phyloP scores from a whole-genome alignment of 2,113 vertebrate genomes.

The Ivindomyrus marchei region DNA sequence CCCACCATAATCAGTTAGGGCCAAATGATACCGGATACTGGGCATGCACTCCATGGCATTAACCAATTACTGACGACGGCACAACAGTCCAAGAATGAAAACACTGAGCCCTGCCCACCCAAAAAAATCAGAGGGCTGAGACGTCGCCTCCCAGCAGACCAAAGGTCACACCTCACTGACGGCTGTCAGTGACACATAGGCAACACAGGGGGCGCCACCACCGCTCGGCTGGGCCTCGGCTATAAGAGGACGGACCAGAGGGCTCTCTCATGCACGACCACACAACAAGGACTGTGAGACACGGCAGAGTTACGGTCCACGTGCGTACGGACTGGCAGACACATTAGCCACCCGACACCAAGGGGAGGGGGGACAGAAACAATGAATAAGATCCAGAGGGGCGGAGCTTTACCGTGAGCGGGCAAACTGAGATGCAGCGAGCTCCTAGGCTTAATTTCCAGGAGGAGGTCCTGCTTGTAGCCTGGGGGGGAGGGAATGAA shows the following conservation, averaged over 20 bases:
- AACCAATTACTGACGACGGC: neutral
- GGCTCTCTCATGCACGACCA: constrained; percentile 17
- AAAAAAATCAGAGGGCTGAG: neutral
- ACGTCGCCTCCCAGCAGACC: neutral
- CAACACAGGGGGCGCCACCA: neutral
- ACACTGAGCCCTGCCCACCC: neutral
- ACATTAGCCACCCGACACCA: constrained; percentile 39
- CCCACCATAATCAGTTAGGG: neutral
- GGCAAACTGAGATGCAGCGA: constrained; percentile 64
- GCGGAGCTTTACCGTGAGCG: constrained; percentile 56
- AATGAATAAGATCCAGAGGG: constrained; percentile 31
- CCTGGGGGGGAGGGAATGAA: constrained; percentile 46
- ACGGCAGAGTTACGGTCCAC: neutral
- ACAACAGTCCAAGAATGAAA: neutral
- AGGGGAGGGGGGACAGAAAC: constrained; percentile 41
- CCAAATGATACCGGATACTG: no score
- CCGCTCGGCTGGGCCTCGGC: neutral
- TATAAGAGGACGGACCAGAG: neutral
- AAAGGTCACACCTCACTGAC: neutral
- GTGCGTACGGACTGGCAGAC: constrained; percentile 15
- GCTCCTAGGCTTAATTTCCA: constrained; percentile 61
- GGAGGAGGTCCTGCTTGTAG: constrained; percentile 54
- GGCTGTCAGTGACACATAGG: neutral
- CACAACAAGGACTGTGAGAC: constrained; percentile 10
- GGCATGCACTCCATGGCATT: neutral